Percentiles rank a stretch among this genome's conserved stretches.
phyloP scores from a whole-genome alignment of 1,140 invertebrate species.

The Stegodyphus mimosarum region DNA sequence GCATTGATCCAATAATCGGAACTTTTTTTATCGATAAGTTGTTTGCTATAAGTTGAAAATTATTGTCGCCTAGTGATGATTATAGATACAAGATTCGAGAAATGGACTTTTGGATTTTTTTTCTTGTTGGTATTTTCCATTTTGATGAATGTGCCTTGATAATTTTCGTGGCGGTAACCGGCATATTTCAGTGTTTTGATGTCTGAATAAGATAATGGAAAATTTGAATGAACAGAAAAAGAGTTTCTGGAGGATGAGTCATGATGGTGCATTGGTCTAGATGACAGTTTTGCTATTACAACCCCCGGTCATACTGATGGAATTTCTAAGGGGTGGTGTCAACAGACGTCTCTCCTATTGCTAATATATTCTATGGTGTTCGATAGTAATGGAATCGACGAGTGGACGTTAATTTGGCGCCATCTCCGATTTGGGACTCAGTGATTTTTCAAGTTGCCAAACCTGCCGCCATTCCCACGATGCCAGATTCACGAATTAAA shows the following conservation, averaged over 20 bases:
- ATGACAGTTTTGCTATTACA: background rate
- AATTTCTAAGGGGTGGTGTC: background rate
- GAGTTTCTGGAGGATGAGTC: background rate
- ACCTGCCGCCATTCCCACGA: too few species aligned
- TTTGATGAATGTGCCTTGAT: background rate
- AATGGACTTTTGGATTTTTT: background rate
- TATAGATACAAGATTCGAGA: background rate
- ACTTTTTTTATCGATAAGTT: conserved; percentile 20
- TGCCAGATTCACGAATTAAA: too few species aligned
- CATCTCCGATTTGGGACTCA: too few species aligned
- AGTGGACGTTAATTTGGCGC: background rate
- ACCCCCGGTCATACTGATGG: background rate
- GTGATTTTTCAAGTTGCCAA: too few species aligned
- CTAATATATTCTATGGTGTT: background rate
- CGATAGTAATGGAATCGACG: background rate
- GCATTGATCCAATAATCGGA: conserved; percentile 3
- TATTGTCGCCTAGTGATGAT: background rate
- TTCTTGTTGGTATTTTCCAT: background rate
- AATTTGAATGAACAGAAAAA: background rate
- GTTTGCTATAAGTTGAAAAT: conserved; percentile 14
- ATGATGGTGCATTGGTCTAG: background rate
- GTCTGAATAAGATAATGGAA: conserved; percentile 1
- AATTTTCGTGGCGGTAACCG: background rate
- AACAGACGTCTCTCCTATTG: background rate
- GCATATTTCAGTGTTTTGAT: background rate